Base-by-base conservation (phyloP, 2,113 vertebrate species). In the Poicephalus gulielmi region DNA sequence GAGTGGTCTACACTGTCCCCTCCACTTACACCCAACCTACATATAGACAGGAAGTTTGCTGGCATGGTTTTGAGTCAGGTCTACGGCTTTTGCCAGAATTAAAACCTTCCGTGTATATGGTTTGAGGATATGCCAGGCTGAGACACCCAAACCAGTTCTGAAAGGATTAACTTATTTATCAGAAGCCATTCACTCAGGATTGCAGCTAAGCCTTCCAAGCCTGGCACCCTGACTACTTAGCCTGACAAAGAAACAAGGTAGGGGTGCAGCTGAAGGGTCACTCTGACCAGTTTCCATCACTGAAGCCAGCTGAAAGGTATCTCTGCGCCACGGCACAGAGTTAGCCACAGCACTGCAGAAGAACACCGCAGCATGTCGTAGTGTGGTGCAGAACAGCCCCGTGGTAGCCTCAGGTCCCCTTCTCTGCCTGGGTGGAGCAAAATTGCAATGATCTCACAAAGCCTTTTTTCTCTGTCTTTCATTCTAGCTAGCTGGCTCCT, bases 361-460 rank as follows among this genome's bases (percentile, higher is more conserved):
- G 17, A 43, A 6, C 53, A 30, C 17, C 1, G 2, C 28, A 1
- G 5, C 15, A 4, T 2, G 11, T 39, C 10, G 2, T 16, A 35
- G 37, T 20, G 41, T n/a, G 6, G 31, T 22, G 22, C 11, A 52
- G 47, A 88, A 55, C 44, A 55, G 41, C 35, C 57, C 13, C 0
- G 1, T 10, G 7, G 44, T 24, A 74, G 47, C 5, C n/a, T 11
- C 28, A 5, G 6, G 23, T n/a, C 9, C 25, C 22, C 28, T 52
- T 52, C 57, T 73, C 68, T 49, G 43, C 18, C 25, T 9, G 6
- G 3, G 17, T 50, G 49, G 10, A 59, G 62, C 28, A 89, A 81
- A 88, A 28, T 41, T n/a, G 49, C 24, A 49, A 20, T 8, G 9
- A 62, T 57, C 15, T 83, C 31, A 68, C 27, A 44, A 41, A 39